A percentile compares a stretch with the other conserved stretches of the same genome.
Evolutionary conservation across 2,113 vertebrate genomes (phyloP).

Genomic region (Nycticebus coucang): DNA sequence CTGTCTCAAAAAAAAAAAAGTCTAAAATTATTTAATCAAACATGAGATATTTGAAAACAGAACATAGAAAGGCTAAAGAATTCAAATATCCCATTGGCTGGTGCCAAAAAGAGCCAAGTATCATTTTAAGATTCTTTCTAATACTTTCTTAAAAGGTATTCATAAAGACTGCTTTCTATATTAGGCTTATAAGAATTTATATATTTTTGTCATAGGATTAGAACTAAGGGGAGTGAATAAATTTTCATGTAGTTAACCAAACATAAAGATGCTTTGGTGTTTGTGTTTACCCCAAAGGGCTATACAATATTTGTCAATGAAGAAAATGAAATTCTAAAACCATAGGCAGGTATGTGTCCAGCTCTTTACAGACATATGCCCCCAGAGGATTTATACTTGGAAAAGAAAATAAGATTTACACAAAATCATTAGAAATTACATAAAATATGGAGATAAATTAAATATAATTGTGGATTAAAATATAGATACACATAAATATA

Average conservation of each 20-base stretch:
- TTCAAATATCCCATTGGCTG: background rate
- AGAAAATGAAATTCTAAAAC: background rate
- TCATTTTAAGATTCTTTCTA: background rate
- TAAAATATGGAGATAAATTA: slow-evolving; percentile 1
- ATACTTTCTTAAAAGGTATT: background rate
- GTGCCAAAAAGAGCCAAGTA: background rate
- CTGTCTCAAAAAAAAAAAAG: background rate
- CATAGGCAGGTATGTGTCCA: background rate
- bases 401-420: background rate
- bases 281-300: background rate
- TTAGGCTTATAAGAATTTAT: background rate
- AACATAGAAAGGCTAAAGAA: background rate
- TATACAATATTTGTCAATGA: background rate
- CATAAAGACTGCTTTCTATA: background rate
- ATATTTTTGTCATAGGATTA: background rate
- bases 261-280: background rate
- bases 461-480: background rate
- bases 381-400: background rate
- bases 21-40: slow-evolving; percentile 28
- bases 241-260: slow-evolving; percentile 6
- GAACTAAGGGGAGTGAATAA: background rate
- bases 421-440: background rate
- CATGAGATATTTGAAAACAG: slow-evolving; percentile 30
- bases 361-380: background rate
- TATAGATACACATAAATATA: background rate